A percentile compares a stretch with the other conserved stretches of the same genome.
Conservation (phyloP, 2,888 invertebrate species). For the Hoplodrina ambigua region DNA sequence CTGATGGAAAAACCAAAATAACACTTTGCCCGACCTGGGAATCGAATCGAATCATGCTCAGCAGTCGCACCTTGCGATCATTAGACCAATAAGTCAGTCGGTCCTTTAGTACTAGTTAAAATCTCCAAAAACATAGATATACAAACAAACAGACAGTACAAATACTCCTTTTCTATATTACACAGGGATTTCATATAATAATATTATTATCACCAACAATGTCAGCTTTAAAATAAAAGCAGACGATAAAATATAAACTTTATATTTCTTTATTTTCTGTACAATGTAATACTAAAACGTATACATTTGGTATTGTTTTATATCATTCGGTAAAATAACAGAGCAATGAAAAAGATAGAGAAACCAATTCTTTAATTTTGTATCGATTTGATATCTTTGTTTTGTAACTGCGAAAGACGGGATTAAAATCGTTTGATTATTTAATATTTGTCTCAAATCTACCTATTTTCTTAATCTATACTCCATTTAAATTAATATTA, state of each 20-base stretch:
- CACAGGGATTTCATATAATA: conserved; percentile 15
- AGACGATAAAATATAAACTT: conserved; percentile 55
- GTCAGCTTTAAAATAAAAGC: conserved; percentile 53
- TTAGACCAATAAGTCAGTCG: no score
- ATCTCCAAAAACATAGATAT: neutral
- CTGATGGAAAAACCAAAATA: no score
- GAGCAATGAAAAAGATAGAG: conserved; percentile 23
- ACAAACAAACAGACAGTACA: conserved; percentile 11
- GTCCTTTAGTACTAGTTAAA: neutral
- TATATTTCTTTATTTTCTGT: conserved; percentile 64
- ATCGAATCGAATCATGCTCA: no score
- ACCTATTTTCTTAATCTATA: no score
- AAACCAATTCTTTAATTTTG: neutral
- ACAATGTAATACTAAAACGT: conserved; percentile 88
- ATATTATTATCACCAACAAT: conserved; percentile 27
- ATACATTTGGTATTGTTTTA: conserved; percentile 74
- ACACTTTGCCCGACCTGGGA: no score
- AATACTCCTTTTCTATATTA: neutral
- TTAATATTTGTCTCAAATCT: no score
- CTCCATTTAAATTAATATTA: no score
- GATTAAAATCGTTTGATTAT: no score
- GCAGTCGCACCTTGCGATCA: no score
- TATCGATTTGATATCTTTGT: neutral
- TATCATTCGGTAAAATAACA: conserved; percentile 28
- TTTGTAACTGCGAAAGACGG: no score